These are phyloP conservation scores for Rhineura floridana DNA, from an alignment of 2,113 vertebrate genomes.

Conservation along the genomic window DNA sequence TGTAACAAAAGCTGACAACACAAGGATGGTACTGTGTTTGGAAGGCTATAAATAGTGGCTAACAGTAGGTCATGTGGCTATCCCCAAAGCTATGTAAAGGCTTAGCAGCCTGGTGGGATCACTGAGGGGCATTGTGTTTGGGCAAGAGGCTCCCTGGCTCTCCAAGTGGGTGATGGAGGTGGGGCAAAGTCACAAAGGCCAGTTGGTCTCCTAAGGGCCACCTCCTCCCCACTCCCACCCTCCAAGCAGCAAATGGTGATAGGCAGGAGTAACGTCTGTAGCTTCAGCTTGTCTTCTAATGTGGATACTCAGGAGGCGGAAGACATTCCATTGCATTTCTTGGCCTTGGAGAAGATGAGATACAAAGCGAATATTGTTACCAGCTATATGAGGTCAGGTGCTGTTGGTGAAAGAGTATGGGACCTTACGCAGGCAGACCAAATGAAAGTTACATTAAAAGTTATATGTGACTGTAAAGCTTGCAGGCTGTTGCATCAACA, in stretches of 20 bases:
- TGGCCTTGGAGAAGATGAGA: neutral
- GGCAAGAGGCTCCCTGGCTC: constrained; percentile 2
- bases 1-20: neutral
- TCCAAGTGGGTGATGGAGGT: constrained; percentile 15
- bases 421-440: neutral
- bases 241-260: neutral
- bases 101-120: neutral
- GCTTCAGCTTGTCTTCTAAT: neutral
- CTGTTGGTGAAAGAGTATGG: neutral
- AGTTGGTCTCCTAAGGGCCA: neutral
- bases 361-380: neutral
- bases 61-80: neutral
- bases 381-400: neutral
- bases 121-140: constrained; percentile 11
- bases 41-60: constrained; percentile 24
- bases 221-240: neutral
- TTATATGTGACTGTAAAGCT: neutral
- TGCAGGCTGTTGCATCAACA: neutral
- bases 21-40: constrained; percentile 26
- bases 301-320: neutral
- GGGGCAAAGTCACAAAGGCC: neutral
- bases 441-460: neutral
- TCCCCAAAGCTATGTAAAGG: neutral
- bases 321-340: neutral
- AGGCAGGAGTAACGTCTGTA: neutral